A percentile compares a stretch with the other conserved stretches of the same genome.
Evolutionary conservation across 2,888 invertebrate genomes (phyloP).

Genomic region (Caenorhabditis sulstoni): DNA sequence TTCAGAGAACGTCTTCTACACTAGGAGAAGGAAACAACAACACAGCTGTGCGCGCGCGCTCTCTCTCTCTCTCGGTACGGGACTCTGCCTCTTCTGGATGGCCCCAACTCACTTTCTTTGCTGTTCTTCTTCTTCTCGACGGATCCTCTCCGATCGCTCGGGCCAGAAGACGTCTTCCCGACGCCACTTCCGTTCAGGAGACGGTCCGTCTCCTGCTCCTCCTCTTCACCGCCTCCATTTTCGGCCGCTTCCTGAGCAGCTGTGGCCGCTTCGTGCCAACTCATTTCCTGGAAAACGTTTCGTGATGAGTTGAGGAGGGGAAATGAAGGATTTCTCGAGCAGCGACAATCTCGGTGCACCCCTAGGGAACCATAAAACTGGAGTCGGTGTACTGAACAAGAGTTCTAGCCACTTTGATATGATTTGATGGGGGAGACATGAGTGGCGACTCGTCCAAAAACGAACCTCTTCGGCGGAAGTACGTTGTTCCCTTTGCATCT

Average conservation of each 20-base stretch:
- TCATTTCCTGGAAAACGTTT: conserved; percentile 57
- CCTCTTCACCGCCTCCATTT: conserved; percentile 65
- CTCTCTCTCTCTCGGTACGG: not conserved
- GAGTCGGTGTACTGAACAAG: not conserved
- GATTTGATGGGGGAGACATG: not conserved
- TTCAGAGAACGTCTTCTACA: not conserved
- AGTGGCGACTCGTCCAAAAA: not conserved
- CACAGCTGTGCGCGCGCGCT: conserved; percentile 2
- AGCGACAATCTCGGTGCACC: not conserved
- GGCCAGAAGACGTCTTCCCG: conserved; percentile 5
- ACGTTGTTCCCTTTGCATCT: conserved; percentile 76
- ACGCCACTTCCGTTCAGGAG: conserved; percentile 56
- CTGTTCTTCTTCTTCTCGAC: conserved; percentile 87
- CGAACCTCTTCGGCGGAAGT: conserved; percentile 49
- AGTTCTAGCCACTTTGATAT: not conserved
- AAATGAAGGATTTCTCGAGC: conserved; percentile 21
- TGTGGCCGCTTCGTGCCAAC: conserved; percentile 61
- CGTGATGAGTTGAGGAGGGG: not conserved
- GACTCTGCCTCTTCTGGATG: too few relatives aligned
- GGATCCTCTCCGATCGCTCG: conserved; percentile 56
- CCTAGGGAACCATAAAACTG: not conserved
- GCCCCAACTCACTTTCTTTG: conserved; percentile 89
- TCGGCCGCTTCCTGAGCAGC: conserved; percentile 62
- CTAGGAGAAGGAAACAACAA: conserved; percentile 9
- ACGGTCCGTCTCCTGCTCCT: conserved; percentile 91